These are phyloP conservation scores for Pogonocichla stellata DNA, from an alignment of 2,113 vertebrate species.

Conservation along the genomic window DNA sequence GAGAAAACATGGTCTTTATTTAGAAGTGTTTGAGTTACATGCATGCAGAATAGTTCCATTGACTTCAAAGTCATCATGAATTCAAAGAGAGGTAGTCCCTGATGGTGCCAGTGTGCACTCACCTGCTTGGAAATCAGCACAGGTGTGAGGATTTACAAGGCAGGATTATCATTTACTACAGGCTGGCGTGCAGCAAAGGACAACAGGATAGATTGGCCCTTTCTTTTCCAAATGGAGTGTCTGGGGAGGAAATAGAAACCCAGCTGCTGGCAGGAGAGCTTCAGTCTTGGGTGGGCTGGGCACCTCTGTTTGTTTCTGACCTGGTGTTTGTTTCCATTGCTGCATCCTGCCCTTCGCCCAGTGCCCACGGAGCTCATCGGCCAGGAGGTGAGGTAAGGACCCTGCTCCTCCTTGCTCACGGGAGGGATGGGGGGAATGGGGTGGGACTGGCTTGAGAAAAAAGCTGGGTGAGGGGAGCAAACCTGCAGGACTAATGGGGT, in stretches of 20 bases:
- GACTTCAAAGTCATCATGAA: not conserved
- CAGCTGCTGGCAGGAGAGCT: not conserved
- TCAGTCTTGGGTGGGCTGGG: rapidly evolving
- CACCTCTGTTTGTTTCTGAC: not conserved
- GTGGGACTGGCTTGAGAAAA: not conserved
- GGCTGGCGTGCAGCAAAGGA: not conserved
- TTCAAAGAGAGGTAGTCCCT: not conserved
- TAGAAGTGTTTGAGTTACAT: not conserved
- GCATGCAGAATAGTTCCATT: not conserved
- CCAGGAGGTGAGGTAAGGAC: slow-evolving; percentile 93
- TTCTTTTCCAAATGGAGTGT: not conserved
- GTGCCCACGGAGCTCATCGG: slow-evolving; percentile 85
- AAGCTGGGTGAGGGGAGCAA: not conserved
- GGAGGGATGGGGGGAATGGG: not conserved
- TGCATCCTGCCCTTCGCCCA: slow-evolving; percentile 23
- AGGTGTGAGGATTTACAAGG: not conserved
- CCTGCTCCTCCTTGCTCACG: not conserved
- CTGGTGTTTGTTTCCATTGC: not conserved
- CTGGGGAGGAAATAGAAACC: rapidly evolving
- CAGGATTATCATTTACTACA: not conserved
- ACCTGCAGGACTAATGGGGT: rapidly evolving
- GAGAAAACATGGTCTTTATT: not conserved
- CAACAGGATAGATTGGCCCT: not conserved
- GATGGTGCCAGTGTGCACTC: not conserved
- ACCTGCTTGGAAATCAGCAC: not conserved